phyloP scores from a whole-genome alignment of 2,113 vertebrate species.

The Hypanus sabinus region DNA sequence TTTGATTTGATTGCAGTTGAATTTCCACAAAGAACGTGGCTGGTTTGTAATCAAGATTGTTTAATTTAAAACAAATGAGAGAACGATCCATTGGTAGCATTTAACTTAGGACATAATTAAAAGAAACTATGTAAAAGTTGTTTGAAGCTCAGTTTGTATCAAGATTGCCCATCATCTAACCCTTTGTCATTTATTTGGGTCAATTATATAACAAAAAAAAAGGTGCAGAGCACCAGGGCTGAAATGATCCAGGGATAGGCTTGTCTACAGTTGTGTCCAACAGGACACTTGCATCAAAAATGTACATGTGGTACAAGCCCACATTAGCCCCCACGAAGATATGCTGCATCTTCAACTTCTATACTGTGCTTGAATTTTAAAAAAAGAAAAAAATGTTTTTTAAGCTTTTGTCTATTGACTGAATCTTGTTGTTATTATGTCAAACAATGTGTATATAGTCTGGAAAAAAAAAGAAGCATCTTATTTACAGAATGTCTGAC shows the following conservation, averaged over 20 bases:
- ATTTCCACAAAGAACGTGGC: background rate
- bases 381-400: constrained; percentile 35
- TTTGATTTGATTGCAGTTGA: background rate
- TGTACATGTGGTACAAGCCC: background rate
- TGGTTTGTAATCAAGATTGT: constrained; percentile 7
- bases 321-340: constrained; percentile 24
- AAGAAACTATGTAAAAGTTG: background rate
- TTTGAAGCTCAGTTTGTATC: background rate
- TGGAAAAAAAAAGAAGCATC: constrained; percentile 27
- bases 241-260: background rate
- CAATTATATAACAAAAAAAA: background rate
- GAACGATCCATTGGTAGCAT: background rate
- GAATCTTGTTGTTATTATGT: constrained; percentile 35
- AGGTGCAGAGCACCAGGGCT: background rate
- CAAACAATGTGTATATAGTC: constrained; percentile 36
- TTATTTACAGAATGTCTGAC: constrained; percentile 34
- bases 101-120: background rate
- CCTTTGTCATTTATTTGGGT: background rate
- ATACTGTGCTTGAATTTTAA: constrained; percentile 33
- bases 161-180: background rate
- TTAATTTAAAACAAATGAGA: constrained; percentile 25
- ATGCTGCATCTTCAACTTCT: constrained; percentile 35
- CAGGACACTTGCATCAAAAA: background rate
- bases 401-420: constrained; percentile 37
- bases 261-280: background rate